These are phyloP conservation scores for Syngnathus rostellatus DNA, from an alignment of 2,797 vertebrate genomes.

Conservation along the genomic window DNA sequence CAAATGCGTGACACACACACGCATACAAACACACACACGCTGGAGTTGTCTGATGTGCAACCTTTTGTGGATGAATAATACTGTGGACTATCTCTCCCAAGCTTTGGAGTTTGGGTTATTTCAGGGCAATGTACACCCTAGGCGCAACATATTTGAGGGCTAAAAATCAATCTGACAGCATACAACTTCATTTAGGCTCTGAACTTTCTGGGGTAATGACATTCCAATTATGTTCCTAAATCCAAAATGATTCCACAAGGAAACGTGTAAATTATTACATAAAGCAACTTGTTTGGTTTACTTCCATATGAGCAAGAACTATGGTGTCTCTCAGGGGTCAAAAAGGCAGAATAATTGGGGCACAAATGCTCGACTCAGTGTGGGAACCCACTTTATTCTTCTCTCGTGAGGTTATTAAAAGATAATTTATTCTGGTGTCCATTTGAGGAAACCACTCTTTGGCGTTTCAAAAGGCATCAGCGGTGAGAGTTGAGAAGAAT, in stretches of 20 bases:
- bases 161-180: not conserved
- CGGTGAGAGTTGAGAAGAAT: not conserved
- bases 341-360: not conserved
- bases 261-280: not conserved
- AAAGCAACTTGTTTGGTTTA: not conserved
- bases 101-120: not conserved
- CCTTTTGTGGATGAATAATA: not conserved
- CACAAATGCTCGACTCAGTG: not conserved
- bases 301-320: not conserved
- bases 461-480: constrained; percentile 1
- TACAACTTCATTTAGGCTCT: not conserved
- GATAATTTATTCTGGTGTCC: not conserved
- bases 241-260: not conserved
- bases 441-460: not conserved
- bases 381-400: not conserved
- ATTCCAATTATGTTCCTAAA: not conserved
- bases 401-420: not conserved
- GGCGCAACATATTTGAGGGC: not conserved
- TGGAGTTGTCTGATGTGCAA: not conserved
- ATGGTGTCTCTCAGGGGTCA: not conserved
- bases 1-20: not conserved
- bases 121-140: not conserved
- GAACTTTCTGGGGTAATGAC: not conserved
- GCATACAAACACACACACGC: not conserved
- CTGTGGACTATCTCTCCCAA: not conserved